Conservation (phyloP, 2,797 vertebrate species). For the Synaphobranchus kaupii region DNA sequence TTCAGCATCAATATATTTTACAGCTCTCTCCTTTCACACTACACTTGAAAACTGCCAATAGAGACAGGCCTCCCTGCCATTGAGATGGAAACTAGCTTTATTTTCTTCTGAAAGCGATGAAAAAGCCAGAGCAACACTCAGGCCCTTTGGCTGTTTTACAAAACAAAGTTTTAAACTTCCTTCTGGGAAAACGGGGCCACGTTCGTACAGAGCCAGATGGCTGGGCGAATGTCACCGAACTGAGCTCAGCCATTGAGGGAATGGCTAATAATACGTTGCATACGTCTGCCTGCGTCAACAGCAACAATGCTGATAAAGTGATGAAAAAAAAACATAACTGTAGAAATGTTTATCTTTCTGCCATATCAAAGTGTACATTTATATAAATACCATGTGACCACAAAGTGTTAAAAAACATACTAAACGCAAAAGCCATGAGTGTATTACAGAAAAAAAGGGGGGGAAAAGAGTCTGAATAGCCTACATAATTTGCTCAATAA, state of each 20-base stretch:
- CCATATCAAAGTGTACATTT: not conserved
- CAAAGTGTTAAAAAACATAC: not conserved
- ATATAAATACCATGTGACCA: not conserved
- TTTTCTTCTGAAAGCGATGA: conserved; percentile 35
- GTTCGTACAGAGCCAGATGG: conserved; percentile 35
- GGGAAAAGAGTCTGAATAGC: not conserved
- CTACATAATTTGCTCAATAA: not conserved
- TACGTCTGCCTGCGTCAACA: not conserved
- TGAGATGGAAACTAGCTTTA: conserved; percentile 72
- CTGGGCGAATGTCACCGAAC: conserved; percentile 23
- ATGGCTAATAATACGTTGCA: not conserved
- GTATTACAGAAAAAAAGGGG: not conserved
- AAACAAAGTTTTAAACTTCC: conserved; percentile 37
- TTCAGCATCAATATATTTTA: conserved; percentile 79
- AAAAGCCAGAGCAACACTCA: conserved; percentile 37
- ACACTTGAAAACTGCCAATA: conserved; percentile 75
- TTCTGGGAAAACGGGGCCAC: conserved; percentile 25
- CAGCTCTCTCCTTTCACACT: conserved; percentile 70
- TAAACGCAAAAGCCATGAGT: not conserved
- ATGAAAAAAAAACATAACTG: not conserved
- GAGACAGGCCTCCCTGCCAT: conserved; percentile 61
- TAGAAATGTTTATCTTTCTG: not conserved
- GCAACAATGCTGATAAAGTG: not conserved
- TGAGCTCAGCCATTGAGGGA: not conserved
- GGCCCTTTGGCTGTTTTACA: conserved; percentile 44